These are phyloP conservation scores for Phengaris arion DNA, from an alignment of 2,888 invertebrate genomes.

Conservation along the genomic window DNA sequence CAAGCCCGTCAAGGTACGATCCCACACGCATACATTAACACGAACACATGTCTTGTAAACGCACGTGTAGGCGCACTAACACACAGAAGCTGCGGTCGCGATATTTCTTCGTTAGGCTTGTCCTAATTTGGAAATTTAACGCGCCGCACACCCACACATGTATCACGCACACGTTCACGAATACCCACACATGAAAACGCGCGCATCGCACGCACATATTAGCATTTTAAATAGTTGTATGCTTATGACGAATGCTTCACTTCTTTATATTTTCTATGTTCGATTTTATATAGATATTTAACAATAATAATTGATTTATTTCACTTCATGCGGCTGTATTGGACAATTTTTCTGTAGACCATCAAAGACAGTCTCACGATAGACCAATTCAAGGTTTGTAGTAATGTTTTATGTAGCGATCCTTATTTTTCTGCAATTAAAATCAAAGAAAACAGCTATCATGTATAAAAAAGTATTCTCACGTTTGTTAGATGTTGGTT, in stretches of 20 bases:
- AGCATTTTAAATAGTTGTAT: neutral
- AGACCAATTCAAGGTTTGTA: constrained; percentile 22
- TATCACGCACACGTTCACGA: neutral
- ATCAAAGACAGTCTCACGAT: constrained; percentile 19
- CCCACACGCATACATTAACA: constrained; percentile 45
- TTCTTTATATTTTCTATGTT: neutral
- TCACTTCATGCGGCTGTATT: neutral
- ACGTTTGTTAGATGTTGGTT: no score
- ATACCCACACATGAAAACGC: neutral
- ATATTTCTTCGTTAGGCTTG: neutral
- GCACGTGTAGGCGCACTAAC: no score
- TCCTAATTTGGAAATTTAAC: neutral
- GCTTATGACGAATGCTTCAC: neutral
- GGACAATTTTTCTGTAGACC: neutral
- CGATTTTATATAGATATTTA: neutral
- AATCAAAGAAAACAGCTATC: no score
- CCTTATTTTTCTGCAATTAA: neutral
- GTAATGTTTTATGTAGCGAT: neutral
- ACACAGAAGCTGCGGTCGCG: neutral
- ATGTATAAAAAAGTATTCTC: no score
- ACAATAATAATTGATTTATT: neutral
- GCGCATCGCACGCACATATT: neutral
- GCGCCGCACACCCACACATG: neutral
- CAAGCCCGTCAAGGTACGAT: constrained; percentile 85
- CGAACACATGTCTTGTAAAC: no score